These are phyloP conservation scores for Diplosoma virens DNA, from an alignment of 23 tunicate genomes.

Conservation along the genomic window DNA sequence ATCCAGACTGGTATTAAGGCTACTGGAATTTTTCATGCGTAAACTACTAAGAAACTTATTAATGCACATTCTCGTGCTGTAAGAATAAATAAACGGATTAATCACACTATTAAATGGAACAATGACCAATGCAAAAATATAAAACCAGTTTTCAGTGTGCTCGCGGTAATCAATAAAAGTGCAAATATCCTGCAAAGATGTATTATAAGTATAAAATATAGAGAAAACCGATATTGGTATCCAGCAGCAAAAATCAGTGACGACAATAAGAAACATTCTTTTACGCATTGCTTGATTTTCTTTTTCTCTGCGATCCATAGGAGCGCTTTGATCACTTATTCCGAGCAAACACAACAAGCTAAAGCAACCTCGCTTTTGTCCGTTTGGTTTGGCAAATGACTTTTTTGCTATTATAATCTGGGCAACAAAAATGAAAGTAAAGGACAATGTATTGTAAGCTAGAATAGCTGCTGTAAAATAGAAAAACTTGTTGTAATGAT, in stretches of 20 bases:
- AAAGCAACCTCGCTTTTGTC: neutral
- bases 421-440: neutral
- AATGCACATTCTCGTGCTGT: neutral
- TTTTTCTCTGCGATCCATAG: neutral
- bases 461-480: neutral
- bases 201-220: neutral
- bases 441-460: neutral
- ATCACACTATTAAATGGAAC: slow-evolving; percentile 20
- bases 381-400: neutral
- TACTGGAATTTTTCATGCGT: too few relatives aligned
- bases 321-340: neutral
- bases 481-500: neutral
- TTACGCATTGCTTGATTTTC: slow-evolving; percentile 3
- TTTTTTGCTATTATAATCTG: slow-evolving; percentile 7
- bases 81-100: slow-evolving; percentile 22
- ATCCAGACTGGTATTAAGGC: too few relatives aligned
- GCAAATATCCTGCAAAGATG: neutral
- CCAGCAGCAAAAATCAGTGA: slow-evolving; percentile 32
- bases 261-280: slow-evolving; percentile 19
- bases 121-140: neutral
- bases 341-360: neutral
- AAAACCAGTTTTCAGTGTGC: neutral
- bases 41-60: too few relatives aligned
- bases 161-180: neutral
- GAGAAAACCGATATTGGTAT: slow-evolving; percentile 11